Evolutionary conservation across 2,888 invertebrate species (phyloP), one percentile per base, ranked within the genome.

Genomic region (Altica lythri): DNA sequence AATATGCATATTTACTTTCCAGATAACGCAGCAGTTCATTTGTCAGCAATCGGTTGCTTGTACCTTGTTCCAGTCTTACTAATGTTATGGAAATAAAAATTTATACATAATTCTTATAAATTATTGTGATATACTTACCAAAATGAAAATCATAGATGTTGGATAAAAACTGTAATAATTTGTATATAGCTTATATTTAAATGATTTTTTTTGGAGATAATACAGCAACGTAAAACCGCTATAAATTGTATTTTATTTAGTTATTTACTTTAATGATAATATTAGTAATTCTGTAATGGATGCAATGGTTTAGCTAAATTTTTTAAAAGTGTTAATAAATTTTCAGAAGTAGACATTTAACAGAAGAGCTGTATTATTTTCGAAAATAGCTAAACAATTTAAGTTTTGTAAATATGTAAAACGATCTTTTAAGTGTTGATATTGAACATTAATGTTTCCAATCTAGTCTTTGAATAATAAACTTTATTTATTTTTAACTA

Each of bases 71-170:
- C 43, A 13, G 5, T 46, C 17, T 43, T 49, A 37, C 22, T 49
- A 14, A 4, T 35, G 14, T 30, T 32, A 9, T 30, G 29, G 13
- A 30, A 32, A 12, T 48, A 48, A 49, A 13, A 29, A 10, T 30
- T 35, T 18, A 18, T 2, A 6, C 8, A 2, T 16, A 12, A 29
- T 18, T 35, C 13, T 12, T 9, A 17, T 32, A 13, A 27, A 42
- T 38, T 42, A 43, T 61, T 64, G 64, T 63, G 61, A 64, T 64
- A 63, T 46, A 54, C 29, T 47, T 53, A 57, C 61, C 60, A 49
- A 54, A 50, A 25, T 10, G 17, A 34, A 34, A 42, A 30, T 14
- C 3, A n/a, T 25, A 37, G 37, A 30, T 9, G n/a, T 37, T 59
- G 59, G 13, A 34, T 59, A 62, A 60, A 58, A n/a, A 53, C 45